These are phyloP conservation scores for Pocillopora meandrina DNA, from an alignment of 92 coral and sea anemone genomes.

Conservation along the genomic window DNA sequence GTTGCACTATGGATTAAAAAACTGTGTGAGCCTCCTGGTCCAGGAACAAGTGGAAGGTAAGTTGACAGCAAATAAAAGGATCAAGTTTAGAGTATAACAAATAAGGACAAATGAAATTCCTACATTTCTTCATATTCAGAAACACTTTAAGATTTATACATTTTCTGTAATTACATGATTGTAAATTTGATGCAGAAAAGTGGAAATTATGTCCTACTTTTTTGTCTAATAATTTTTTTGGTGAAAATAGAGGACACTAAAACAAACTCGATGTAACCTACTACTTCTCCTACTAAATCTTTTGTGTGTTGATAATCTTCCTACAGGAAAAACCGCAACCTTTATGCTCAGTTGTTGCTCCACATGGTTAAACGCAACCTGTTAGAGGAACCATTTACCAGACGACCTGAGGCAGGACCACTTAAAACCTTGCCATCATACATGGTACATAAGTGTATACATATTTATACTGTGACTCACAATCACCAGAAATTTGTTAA, in stretches of 20 bases:
- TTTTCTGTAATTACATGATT: no score
- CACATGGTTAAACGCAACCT: slow-evolving; percentile 96
- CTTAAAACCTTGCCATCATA: slow-evolving; percentile 93
- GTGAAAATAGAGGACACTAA: not conserved
- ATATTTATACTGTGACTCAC: not conserved
- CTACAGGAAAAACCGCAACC: slow-evolving; percentile 89
- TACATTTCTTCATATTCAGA: no score
- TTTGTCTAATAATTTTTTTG: not conserved
- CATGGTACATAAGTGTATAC: slow-evolving; percentile 62
- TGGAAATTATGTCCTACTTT: no score
- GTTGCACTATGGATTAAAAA: slow-evolving; percentile 98
- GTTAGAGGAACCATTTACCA: slow-evolving; percentile 95
- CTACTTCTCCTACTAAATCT: not conserved
- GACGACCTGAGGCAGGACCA: slow-evolving; percentile 95
- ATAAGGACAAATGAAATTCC: no score
- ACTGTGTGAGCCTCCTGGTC: slow-evolving; percentile 96
- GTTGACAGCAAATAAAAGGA: not conserved
- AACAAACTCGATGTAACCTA: not conserved
- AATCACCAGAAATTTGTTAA: not conserved
- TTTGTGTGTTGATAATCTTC: not conserved
- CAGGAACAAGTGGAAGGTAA: slow-evolving; percentile 80
- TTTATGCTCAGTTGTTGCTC: slow-evolving; percentile 92
- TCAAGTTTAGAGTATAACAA: not conserved
- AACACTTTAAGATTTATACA: no score
- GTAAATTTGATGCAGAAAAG: no score